Evolutionary conservation across 2,113 vertebrate species (phyloP).

Genomic region (Colistium nudipinnis): DNA sequence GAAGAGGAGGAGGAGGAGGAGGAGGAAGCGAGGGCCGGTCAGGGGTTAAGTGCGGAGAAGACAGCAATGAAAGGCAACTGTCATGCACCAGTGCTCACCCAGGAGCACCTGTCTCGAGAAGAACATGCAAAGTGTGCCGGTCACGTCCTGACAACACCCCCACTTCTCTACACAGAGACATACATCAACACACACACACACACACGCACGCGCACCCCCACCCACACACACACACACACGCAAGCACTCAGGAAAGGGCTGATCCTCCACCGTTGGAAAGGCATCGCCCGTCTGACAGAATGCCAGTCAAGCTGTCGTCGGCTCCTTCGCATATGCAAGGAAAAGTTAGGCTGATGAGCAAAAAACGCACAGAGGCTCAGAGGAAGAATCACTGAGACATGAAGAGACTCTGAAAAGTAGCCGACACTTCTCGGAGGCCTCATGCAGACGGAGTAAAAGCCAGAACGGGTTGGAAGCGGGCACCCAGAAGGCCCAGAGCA

Average conservation of each 20-base stretch:
- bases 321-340: conserved; percentile 87
- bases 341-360: conserved; percentile 84
- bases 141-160: conserved; percentile 85
- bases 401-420: conserved; percentile 67
- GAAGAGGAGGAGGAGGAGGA: conserved; percentile 62
- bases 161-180: conserved; percentile 42
- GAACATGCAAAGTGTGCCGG: conserved; percentile 90
- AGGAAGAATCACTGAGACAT: conserved; percentile 72
- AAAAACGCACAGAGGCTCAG: conserved; percentile 53
- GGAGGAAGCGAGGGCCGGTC: conserved; percentile 81
- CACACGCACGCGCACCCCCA: conserved; percentile 74
- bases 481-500: too few species aligned
- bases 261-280: conserved; percentile 85
- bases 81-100: conserved; percentile 92
- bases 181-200: conserved; percentile 28
- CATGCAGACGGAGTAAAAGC: conserved; percentile 55
- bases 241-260: conserved; percentile 85
- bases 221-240: conserved; percentile 72
- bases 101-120: conserved; percentile 89
- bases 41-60: conserved; percentile 95
- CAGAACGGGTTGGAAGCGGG: too few species aligned
- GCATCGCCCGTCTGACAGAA: conserved; percentile 90
- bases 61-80: conserved; percentile 97
- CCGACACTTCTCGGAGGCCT: conserved; percentile 64
- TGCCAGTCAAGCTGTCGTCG: conserved; percentile 91